A percentile compares a stretch with the other conserved stretches of the same genome.
Conservation (phyloP, 2,797 vertebrate species). For the Ammospiza maritima region DNA sequence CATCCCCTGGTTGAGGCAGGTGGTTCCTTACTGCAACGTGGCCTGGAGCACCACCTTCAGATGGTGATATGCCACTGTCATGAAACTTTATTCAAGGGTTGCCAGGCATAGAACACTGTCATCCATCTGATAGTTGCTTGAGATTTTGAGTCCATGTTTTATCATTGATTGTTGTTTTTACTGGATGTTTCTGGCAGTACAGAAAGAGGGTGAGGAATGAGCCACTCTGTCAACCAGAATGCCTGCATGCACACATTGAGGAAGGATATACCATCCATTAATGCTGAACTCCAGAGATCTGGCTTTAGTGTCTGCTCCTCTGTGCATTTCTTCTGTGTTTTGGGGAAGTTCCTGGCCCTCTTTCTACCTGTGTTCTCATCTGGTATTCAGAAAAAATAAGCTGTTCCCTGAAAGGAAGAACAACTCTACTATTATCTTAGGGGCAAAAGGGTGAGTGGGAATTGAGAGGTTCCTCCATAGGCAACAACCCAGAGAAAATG, state of each 20-base stretch:
- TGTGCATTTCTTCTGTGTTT: background rate
- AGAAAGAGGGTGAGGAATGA: background rate
- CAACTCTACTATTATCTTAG: background rate
- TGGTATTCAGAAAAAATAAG: background rate
- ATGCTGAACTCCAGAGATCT: background rate
- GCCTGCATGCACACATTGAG: background rate
- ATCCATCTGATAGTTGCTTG: background rate
- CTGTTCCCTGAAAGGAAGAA: background rate
- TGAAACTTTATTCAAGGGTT: background rate
- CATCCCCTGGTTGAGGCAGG: background rate
- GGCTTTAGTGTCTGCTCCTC: background rate
- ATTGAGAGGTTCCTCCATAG: background rate
- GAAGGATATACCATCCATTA: background rate
- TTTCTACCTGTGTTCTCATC: background rate
- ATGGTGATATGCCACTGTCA: background rate
- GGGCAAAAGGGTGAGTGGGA: background rate
- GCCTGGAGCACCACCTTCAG: background rate
- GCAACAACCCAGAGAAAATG: background rate
- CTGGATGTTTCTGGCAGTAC: background rate
- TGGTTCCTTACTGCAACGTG: background rate
- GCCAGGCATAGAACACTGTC: background rate
- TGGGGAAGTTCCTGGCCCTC: background rate
- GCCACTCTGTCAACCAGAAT: background rate
- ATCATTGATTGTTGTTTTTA: background rate
- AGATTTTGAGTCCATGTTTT: background rate